Conservation (phyloP, 2,797 vertebrate genomes). For the Margarornis squamiger region DNA sequence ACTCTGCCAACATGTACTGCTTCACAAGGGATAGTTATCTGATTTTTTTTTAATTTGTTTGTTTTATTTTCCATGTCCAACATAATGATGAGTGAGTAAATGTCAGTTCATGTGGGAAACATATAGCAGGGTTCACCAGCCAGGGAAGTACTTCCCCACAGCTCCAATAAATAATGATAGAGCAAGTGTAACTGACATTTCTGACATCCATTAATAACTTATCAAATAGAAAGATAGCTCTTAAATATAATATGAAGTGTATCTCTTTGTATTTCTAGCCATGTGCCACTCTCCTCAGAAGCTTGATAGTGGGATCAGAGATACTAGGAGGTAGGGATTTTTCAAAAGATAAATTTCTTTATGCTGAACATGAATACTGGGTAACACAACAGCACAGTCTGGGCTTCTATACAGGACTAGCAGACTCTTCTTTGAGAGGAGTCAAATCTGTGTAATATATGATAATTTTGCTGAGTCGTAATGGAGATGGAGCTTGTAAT, state of each 20-base stretch:
- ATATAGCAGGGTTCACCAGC: not conserved
- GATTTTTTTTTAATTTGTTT: not conserved
- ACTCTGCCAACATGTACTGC: not conserved
- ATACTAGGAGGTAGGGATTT: not conserved
- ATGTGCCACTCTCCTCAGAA: not conserved
- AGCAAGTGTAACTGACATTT: conserved; percentile 25
- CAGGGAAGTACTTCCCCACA: not conserved
- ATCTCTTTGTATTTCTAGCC: not conserved
- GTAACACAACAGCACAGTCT: not conserved
- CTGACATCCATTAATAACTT: conserved; percentile 20
- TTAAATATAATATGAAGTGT: not conserved
- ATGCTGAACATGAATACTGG: not conserved
- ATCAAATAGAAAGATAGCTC: not conserved
- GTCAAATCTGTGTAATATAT: not conserved
- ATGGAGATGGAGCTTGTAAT: not conserved
- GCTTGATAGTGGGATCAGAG: not conserved
- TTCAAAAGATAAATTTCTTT: not conserved
- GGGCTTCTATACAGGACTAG: not conserved
- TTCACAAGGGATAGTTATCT: not conserved
- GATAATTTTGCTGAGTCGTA: not conserved
- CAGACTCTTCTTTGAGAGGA: not conserved
- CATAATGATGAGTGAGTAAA: not conserved
- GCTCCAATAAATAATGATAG: conserved; percentile 8
- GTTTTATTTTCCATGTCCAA: not conserved
- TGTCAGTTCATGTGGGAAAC: not conserved